These are phyloP conservation scores for Varecia variegata DNA, from an alignment of 2,797 vertebrate genomes.

Conservation along the genomic window DNA sequence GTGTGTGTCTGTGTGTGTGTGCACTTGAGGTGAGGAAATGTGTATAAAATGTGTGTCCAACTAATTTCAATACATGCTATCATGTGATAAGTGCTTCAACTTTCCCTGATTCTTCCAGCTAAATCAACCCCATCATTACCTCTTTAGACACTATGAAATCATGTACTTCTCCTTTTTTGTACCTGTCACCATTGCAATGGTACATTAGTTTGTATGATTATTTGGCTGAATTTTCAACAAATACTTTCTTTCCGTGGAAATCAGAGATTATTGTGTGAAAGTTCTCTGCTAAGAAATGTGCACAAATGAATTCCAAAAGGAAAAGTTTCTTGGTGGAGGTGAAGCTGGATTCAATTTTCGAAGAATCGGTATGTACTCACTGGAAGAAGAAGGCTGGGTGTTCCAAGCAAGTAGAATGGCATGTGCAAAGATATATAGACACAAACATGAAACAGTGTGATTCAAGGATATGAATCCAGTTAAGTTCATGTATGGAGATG, in stretches of 20 bases:
- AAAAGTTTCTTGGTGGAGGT: neutral
- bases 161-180: neutral
- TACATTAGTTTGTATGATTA: neutral
- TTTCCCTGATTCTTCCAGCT: neutral
- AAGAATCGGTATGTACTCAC: neutral
- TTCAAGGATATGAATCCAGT: neutral
- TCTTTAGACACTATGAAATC: neutral
- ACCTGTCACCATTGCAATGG: neutral
- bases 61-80: neutral
- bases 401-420: neutral
- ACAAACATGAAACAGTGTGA: neutral
- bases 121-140: neutral
- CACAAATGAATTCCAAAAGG: neutral
- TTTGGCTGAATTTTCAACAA: neutral
- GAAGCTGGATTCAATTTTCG: neutral
- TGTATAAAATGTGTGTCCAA: neutral
- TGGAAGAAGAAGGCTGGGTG: neutral
- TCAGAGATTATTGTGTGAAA: neutral
- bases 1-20: neutral
- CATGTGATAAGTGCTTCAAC: neutral
- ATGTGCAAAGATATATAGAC: neutral
- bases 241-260: neutral
- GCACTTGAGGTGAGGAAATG: neutral
- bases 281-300: neutral
- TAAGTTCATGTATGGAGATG: neutral